Evolutionary conservation across 2,113 vertebrate genomes (phyloP).

Genomic region (Sphaerodactylus townsendi): DNA sequence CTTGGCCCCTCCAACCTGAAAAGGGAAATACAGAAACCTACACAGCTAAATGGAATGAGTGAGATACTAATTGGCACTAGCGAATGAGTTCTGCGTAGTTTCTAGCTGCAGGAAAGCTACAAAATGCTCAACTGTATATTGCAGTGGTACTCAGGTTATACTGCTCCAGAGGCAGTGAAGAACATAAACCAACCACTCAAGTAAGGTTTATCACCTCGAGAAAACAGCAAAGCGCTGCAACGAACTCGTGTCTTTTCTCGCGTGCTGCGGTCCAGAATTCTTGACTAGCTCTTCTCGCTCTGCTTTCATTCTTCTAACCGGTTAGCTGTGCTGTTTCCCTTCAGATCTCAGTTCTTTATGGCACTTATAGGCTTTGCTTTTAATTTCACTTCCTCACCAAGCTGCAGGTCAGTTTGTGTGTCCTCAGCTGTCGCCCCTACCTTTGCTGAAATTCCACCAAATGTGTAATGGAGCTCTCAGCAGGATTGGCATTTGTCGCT

Average conservation of each 20-base stretch:
- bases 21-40: too few species aligned
- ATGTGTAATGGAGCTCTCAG: neutral
- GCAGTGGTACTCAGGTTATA: too few species aligned
- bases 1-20: too few species aligned
- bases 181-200: neutral
- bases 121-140: neutral
- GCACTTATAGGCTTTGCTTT: neutral
- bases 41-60: neutral
- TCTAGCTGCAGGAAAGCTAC: neutral
- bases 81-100: neutral
- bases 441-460: neutral
- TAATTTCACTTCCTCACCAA: neutral
- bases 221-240: neutral
- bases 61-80: neutral
- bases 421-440: neutral
- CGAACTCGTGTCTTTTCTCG: neutral
- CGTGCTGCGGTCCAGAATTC: too few species aligned
- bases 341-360: neutral
- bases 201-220: neutral
- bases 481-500: neutral
- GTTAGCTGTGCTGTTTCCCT: neutral
- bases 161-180: neutral
- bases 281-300: neutral
- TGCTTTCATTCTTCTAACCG: neutral
- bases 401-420: neutral